phyloP scores from a whole-genome alignment of 2,888 invertebrate genomes.

The Arge pagana region DNA sequence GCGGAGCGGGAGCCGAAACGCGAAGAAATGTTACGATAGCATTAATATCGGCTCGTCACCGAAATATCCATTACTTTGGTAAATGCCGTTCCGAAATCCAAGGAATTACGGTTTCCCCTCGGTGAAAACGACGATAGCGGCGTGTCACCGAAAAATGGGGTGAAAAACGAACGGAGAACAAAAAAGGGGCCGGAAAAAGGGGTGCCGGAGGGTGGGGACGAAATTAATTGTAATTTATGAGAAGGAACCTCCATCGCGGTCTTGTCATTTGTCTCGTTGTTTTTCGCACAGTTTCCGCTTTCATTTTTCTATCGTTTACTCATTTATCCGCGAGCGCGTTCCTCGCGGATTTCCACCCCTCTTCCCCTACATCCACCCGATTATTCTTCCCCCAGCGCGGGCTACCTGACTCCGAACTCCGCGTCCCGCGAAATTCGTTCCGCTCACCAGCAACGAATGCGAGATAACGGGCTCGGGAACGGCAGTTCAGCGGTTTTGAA shows the following conservation, averaged over 20 bases:
- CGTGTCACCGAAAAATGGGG: not conserved
- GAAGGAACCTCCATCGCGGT: constrained; percentile 1
- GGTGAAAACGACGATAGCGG: constrained; percentile 14
- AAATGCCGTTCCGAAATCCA: constrained; percentile 10
- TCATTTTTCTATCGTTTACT: too few species aligned
- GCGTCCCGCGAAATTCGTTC: too few species aligned
- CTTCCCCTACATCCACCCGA: too few species aligned
- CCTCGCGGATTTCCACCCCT: too few species aligned
- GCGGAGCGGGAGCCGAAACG: too few species aligned
- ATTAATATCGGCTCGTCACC: constrained; percentile 1
- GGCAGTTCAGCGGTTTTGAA: too few species aligned
- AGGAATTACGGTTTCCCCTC: constrained; percentile 15
- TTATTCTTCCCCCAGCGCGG: too few species aligned
- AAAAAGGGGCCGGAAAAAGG: not conserved
- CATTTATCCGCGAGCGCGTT: too few species aligned
- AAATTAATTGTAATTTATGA: constrained; percentile 21
- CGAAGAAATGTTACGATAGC: constrained; percentile 7
- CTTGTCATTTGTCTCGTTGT: constrained; percentile 15
- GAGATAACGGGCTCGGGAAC: too few species aligned
- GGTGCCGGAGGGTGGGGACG: not conserved
- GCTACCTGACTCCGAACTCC: too few species aligned
- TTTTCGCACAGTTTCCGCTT: too few species aligned
- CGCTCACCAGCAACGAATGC: too few species aligned
- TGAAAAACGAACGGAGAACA: constrained; percentile 4
- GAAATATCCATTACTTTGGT: constrained; percentile 5